These are phyloP conservation scores for Sinopyrophorus schimmeli DNA, from an alignment of 2,888 invertebrate species.

Conservation along the genomic window DNA sequence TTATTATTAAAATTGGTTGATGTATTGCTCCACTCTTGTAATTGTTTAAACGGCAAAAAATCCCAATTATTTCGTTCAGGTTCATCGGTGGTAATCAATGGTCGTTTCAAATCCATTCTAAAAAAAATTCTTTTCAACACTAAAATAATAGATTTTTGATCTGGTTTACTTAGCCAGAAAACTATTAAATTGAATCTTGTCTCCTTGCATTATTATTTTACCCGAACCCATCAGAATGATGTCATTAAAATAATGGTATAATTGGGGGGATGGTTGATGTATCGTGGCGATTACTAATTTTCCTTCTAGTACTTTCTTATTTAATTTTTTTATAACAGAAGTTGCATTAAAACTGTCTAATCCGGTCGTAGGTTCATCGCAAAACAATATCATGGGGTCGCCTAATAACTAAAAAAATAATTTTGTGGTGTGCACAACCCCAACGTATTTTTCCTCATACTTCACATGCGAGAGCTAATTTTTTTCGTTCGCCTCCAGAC, in stretches of 20 bases:
- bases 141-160: too few species aligned
- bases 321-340: conserved; percentile 73
- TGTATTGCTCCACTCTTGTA: neutral
- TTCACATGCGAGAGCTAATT: conserved; percentile 78
- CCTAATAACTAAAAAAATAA: conserved; percentile 68
- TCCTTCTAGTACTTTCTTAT: conserved; percentile 66
- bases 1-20: too few species aligned
- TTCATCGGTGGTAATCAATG: too few species aligned
- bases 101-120: too few species aligned
- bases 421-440: neutral
- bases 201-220: conserved; percentile 75
- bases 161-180: too few species aligned
- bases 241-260: conserved; percentile 81
- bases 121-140: too few species aligned
- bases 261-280: conserved; percentile 88
- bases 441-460: conserved; percentile 45
- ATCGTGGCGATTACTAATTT: conserved; percentile 85
- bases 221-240: conserved; percentile 79
- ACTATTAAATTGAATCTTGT: too few species aligned
- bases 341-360: conserved; percentile 88
- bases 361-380: conserved; percentile 93
- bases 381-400: conserved; percentile 86
- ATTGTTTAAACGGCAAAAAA: too few species aligned
- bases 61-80: too few species aligned
- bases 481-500: conserved; percentile 88